Conservation (phyloP, 2,888 invertebrate species). For the Pocota personata region DNA sequence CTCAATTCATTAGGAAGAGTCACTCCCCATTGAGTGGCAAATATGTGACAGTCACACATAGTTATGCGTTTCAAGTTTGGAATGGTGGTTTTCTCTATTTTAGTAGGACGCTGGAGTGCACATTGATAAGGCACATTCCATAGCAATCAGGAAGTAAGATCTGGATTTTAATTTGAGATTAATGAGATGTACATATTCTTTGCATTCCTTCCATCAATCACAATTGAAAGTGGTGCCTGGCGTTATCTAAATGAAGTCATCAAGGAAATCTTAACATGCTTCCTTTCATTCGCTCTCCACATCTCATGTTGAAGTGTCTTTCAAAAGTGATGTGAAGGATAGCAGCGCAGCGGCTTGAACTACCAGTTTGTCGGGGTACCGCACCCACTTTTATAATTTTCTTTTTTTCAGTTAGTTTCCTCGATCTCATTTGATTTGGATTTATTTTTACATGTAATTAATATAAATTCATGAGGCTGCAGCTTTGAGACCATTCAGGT, state of each 20-base stretch:
- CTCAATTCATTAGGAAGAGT: slow-evolving; percentile 50
- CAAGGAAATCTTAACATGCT: slow-evolving; percentile 44
- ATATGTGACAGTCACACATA: slow-evolving; percentile 61
- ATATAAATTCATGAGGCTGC: slow-evolving; percentile 57
- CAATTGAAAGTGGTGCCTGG: slow-evolving; percentile 15
- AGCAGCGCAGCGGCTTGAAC: slow-evolving; percentile 5
- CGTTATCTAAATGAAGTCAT: slow-evolving; percentile 55
- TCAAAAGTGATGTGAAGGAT: slow-evolving; percentile 26
- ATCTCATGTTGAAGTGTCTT: slow-evolving; percentile 7
- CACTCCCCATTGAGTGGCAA: slow-evolving; percentile 60
- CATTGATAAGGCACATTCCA: slow-evolving; percentile 18
- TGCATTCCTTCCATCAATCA: slow-evolving; percentile 59
- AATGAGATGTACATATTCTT: slow-evolving; percentile 31
- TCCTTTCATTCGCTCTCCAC: background rate
- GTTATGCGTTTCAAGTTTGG: slow-evolving; percentile 43
- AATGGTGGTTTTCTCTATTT: background rate
- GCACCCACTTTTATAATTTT: slow-evolving; percentile 55
- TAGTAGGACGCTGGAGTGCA: background rate
- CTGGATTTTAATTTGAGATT: slow-evolving; percentile 41
- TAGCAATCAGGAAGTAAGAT: slow-evolving; percentile 53
- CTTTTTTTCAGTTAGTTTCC: background rate
- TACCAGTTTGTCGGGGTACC: slow-evolving; percentile 43
- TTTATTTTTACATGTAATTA: slow-evolving; percentile 63
- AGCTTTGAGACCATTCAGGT: slow-evolving; percentile 41
- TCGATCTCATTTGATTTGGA: slow-evolving; percentile 23